A percentile compares a stretch with the other conserved stretches of the same genome.
Evolutionary conservation across 2,888 invertebrate species (phyloP).

Genomic region (Metalampra italica): DNA sequence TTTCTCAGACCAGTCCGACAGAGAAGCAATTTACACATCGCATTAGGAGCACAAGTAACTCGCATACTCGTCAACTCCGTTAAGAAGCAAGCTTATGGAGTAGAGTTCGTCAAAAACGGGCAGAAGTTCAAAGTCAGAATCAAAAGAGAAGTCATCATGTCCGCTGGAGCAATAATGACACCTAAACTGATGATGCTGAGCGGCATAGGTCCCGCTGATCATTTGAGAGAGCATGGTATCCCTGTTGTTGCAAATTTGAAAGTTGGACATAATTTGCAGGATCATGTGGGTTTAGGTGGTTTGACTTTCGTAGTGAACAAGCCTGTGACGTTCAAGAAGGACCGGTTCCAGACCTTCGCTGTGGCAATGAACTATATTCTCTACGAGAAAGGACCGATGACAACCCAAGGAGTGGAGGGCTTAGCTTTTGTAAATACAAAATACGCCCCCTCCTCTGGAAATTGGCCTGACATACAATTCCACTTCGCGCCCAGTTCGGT

Average conservation of each 20-base stretch:
- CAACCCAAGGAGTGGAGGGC: conserved; percentile 90
- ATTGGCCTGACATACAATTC: conserved; percentile 92
- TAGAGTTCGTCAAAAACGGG: conserved; percentile 84
- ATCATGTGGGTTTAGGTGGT: conserved; percentile 92
- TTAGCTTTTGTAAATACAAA: conserved; percentile 92
- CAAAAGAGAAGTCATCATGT: conserved; percentile 88
- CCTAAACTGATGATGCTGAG: conserved; percentile 95
- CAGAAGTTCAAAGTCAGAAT: conserved; percentile 83
- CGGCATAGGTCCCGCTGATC: conserved; percentile 90
- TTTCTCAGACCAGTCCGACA: conserved; percentile 90
- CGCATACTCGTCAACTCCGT: conserved; percentile 83
- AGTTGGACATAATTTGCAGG: conserved; percentile 91
- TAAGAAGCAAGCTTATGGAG: conserved; percentile 85
- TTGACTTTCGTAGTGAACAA: conserved; percentile 90
- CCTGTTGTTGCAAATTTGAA: conserved; percentile 86
- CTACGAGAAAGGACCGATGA: conserved; percentile 90
- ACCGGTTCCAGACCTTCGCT: conserved; percentile 86
- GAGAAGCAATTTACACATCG: conserved; percentile 87
- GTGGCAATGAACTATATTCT: conserved; percentile 90
- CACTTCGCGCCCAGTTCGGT: conserved; percentile 92
- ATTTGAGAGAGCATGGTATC: conserved; percentile 84
- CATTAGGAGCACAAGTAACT: conserved; percentile 86
- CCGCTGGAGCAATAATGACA: conserved; percentile 92
- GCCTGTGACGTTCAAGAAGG: conserved; percentile 87
- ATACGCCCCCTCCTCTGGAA: conserved; percentile 86